These are phyloP conservation scores for Patella ulyssiponensis DNA, from an alignment of 2,888 invertebrate species.

Conservation along the genomic window DNA sequence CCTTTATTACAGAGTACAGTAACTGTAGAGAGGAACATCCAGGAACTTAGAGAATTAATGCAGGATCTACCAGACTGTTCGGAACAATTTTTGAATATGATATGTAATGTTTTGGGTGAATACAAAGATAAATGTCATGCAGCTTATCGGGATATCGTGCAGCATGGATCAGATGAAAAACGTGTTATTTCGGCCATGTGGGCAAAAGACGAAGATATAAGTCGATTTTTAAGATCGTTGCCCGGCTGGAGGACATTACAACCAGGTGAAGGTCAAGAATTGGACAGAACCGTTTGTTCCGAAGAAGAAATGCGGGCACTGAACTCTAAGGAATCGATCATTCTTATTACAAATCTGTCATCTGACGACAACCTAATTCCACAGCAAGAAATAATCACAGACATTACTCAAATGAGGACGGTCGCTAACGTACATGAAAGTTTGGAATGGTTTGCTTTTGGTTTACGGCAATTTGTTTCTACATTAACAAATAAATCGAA, in stretches of 20 bases:
- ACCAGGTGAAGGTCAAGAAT: conserved; percentile 60
- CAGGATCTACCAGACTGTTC: conserved; percentile 82
- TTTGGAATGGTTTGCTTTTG: conserved; percentile 87
- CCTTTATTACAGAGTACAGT: conserved; percentile 83
- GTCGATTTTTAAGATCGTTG: conserved; percentile 82
- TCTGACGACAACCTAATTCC: conserved; percentile 87
- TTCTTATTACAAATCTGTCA: conserved; percentile 87
- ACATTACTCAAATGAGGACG: conserved; percentile 85
- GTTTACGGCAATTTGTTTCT: conserved; percentile 79
- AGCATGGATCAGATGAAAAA: conserved; percentile 84
- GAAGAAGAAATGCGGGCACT: conserved; percentile 84
- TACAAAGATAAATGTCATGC: conserved; percentile 82
- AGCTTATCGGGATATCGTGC: conserved; percentile 84
- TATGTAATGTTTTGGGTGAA: conserved; percentile 80
- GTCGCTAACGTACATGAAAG: conserved; percentile 93
- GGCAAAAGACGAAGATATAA: conserved; percentile 96
- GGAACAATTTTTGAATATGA: conserved; percentile 82
- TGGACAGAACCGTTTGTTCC: conserved; percentile 76
- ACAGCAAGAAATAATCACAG: conserved; percentile 87
- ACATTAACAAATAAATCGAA: conserved; percentile 42
- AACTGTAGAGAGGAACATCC: conserved; percentile 79
- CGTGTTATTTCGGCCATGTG: conserved; percentile 87
- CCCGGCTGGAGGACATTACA: conserved; percentile 78
- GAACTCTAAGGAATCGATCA: conserved; percentile 91
- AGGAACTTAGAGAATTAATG: conserved; percentile 80